phyloP scores from a whole-genome alignment of 2,797 vertebrate species.

The Xiphophorus birchmanni region DNA sequence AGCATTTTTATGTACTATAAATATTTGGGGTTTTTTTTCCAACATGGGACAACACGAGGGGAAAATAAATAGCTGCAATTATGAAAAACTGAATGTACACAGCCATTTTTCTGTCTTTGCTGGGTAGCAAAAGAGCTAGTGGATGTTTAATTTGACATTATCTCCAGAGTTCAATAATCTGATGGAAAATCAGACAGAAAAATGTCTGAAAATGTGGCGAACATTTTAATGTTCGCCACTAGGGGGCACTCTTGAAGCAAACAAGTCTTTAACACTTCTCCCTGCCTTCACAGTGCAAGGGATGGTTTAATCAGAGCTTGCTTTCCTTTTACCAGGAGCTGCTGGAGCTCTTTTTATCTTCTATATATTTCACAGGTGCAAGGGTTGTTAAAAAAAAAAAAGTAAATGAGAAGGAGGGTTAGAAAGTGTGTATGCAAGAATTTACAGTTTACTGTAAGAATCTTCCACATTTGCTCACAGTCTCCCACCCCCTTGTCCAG shows the following conservation, averaged over 20 bases:
- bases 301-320: conserved; percentile 42
- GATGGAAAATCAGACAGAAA: conserved; percentile 22
- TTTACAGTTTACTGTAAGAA: conserved; percentile 41
- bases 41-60: background rate
- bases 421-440: conserved; percentile 24
- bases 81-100: background rate
- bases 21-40: background rate
- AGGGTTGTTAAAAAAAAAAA: conserved; percentile 32
- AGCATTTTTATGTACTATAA: background rate
- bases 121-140: conserved; percentile 10
- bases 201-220: no score
- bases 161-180: conserved; percentile 22
- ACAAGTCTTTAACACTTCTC: conserved; percentile 19
- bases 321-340: conserved; percentile 51
- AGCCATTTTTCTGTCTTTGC: background rate
- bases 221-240: conserved; percentile 44
- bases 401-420: conserved; percentile 39
- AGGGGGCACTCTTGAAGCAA: conserved; percentile 77
- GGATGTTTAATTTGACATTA: conserved; percentile 26
- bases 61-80: background rate
- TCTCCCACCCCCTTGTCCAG: conserved; percentile 26
- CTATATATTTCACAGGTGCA: conserved; percentile 46
- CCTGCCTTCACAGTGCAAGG: conserved; percentile 26
- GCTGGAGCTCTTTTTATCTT: conserved; percentile 66
- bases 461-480: conserved; percentile 20